Percentiles rank a stretch among this genome's conserved stretches.
Evolutionary conservation across 2,113 vertebrate genomes (phyloP).

Genomic region (Mastomys natalensis): DNA sequence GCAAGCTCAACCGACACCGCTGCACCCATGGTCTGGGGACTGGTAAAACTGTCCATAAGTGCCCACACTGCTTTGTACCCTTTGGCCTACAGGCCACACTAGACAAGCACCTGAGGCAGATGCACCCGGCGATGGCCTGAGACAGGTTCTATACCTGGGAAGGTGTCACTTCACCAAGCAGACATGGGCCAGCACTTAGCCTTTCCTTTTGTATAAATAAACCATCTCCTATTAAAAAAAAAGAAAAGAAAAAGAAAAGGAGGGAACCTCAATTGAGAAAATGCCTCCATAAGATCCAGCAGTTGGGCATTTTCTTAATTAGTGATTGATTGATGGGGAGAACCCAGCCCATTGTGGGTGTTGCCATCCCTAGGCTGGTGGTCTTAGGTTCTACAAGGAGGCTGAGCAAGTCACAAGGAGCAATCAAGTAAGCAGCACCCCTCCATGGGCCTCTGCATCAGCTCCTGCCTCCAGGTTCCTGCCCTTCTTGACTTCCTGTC

Average conservation of each 20-base stretch:
- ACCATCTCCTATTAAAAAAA: background rate
- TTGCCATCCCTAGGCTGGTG: background rate
- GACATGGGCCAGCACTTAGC: no score
- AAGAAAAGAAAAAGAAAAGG: no score
- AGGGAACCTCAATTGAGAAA: background rate
- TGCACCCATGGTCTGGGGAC: constrained; percentile 90
- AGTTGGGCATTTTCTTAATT: background rate
- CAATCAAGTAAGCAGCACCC: background rate
- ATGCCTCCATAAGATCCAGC: background rate
- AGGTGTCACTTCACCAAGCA: no score
- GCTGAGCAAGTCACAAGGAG: background rate
- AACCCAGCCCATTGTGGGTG: background rate
- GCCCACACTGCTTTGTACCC: constrained; percentile 90
- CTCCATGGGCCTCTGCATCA: background rate
- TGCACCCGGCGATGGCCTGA: constrained; percentile 63
- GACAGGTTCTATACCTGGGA: background rate
- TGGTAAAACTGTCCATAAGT: constrained; percentile 87
- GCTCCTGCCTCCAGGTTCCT: background rate
- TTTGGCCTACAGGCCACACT: constrained; percentile 92
- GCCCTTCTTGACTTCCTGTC: background rate
- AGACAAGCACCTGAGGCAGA: constrained; percentile 91
- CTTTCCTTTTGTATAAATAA: constrained; percentile 74
- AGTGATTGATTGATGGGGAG: background rate
- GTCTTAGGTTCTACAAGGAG: background rate
- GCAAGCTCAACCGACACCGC: constrained; percentile 94